Percentiles rank a stretch among this genome's conserved stretches.
phyloP scores from a whole-genome alignment of 2,113 vertebrate genomes.

The Epinephelus fuscoguttatus region DNA sequence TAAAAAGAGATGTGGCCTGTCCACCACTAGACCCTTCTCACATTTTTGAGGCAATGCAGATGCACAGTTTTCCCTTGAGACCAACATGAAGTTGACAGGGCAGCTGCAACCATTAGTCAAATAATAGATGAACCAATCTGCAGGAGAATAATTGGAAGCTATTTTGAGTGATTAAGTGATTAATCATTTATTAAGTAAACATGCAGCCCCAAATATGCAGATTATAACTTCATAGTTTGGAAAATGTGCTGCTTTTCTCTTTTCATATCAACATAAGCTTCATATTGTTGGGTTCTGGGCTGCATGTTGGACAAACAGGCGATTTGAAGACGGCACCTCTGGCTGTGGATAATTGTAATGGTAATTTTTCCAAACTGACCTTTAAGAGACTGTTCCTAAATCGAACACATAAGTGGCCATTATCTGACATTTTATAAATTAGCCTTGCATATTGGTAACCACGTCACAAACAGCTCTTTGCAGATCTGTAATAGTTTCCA shows the following conservation, averaged over 20 bases:
- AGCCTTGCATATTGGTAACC: not conserved
- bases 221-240: not conserved
- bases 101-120: too few relatives aligned
- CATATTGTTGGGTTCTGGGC: not conserved
- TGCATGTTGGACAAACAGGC: not conserved
- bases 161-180: not conserved
- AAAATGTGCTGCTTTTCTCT: not conserved
- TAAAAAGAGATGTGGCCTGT: too few relatives aligned
- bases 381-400: too few relatives aligned
- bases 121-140: too few relatives aligned
- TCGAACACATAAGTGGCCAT: too few relatives aligned
- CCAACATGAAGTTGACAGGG: too few relatives aligned
- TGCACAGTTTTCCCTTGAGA: not conserved
- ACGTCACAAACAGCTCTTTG: not conserved
- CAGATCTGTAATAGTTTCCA: not conserved
- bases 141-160: not conserved
- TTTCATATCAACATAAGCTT: too few relatives aligned
- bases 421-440: not conserved
- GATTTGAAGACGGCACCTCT: not conserved
- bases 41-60: not conserved
- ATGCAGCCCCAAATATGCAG: not conserved
- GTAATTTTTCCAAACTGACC: not conserved
- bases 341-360: not conserved
- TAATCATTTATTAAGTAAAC: not conserved
- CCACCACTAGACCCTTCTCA: too few relatives aligned